Base-by-base conservation (phyloP, 2,113 vertebrate species). In the Rhagologus leucostigma region DNA sequence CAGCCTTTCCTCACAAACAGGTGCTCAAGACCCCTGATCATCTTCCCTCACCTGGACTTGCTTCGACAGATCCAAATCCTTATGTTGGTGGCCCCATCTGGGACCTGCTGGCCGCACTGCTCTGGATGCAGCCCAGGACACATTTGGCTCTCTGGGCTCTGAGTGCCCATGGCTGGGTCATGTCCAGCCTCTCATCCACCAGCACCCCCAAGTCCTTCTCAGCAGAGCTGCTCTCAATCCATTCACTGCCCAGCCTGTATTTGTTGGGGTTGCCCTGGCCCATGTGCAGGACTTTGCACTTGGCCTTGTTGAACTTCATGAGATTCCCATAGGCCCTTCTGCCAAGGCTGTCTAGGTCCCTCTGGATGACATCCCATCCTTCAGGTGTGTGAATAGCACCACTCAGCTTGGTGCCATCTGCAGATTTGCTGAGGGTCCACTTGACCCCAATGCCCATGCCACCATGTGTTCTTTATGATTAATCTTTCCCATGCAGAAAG, bases 61-160 rank as follows among this genome's bases (percentile, higher is more conserved):
- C 44, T 65, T 59, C 23, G 9, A 17, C 17, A 65, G 27, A 27
- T 37, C 37, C 22, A 37, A 37, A 11, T 52, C 10, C 7, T 21
- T 18, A 15, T 27, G 11, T 7, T 67, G 16, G 13, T 1, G 1
- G 16, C 11, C 13, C 10, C 13, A 59, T 3, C 33, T 52, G 37
- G 29, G 5, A 23, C 11, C 24, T 52, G 19, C 35, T 74, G 33
- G 1, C 33, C 23, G 14, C 13, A 4, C 3, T 37, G 2, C 35
- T 35, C 2, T 59, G 39, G 22, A 5, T 57, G 0, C 52, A 52
- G 27, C 27, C 35, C 52, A 74, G 52, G 44, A n/a, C 20, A 21
- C 0, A 0, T 57, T 60, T 75, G 29, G 5, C 19, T 67, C 0
- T 89, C 29, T 39, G 60, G 23, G 29, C 33, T 52, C 7, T 17